These are phyloP conservation scores for Plectropomus leopardus DNA, from an alignment of 2,113 vertebrate species.

Conservation along the genomic window DNA sequence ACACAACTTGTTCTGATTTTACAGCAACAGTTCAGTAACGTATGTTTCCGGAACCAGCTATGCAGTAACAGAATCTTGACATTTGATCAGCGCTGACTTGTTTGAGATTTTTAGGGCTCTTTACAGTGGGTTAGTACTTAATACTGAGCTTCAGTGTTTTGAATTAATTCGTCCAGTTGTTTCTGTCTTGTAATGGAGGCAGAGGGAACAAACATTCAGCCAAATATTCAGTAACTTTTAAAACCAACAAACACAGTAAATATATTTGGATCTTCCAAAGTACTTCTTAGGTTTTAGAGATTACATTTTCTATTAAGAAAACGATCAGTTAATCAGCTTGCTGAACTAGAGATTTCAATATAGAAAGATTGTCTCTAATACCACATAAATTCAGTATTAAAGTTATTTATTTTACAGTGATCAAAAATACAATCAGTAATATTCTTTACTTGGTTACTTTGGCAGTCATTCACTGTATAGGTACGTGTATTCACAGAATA, in stretches of 20 bases:
- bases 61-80: too few relatives aligned
- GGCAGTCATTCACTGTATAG: background rate
- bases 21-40: too few relatives aligned
- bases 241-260: too few relatives aligned
- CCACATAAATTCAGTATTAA: background rate
- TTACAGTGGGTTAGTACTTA: background rate
- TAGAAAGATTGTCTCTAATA: background rate
- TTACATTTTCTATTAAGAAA: too few relatives aligned
- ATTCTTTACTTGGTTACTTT: background rate
- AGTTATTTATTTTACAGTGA: background rate
- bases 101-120: too few relatives aligned
- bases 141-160: background rate
- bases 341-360: background rate
- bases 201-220: too few relatives aligned
- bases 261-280: too few relatives aligned
- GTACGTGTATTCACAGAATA: background rate
- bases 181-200: background rate
- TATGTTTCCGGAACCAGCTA: too few relatives aligned
- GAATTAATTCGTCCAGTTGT: background rate
- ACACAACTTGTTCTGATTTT: too few relatives aligned
- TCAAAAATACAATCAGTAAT: background rate
- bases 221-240: too few relatives aligned
- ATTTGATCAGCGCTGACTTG: too few relatives aligned
- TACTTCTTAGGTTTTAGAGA: too few relatives aligned
- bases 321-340: background rate